Evolutionary conservation across 2,888 invertebrate genomes (phyloP), one percentile per base, ranked within the genome.

Genomic region (Glomeris marginata): DNA sequence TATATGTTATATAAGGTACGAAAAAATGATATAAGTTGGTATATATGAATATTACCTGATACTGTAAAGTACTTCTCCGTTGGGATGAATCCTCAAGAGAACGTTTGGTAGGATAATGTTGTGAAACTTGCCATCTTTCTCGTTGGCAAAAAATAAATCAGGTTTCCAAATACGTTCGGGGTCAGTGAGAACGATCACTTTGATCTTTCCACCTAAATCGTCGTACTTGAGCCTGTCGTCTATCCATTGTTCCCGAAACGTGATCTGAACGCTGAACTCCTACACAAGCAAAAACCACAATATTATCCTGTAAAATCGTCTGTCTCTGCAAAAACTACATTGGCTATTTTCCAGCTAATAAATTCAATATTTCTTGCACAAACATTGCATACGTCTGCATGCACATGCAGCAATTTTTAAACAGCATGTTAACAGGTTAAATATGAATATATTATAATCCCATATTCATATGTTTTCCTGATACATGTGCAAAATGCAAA

Each of bases 151-250:
- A 56, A 69, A 72, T 67, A 94, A 86, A 74, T 97, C 95, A 35
- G 95, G 95, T 84, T 94, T 92, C 95, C 95, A 97, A 52, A 95
- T 88, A 60, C 88, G 79, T 71, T 85, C 86, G 49, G 91, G 86
- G 70, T 94, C 92, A 49, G 92, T 88, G 64, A 92, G 74, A 51
- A 91, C 90, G 57, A 91, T 75, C 73, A 91, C 91, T 69, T 86
- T 87, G 54, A 90, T 56, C 42, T 57, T 57, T 37, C 60, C 61
- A 13, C 50, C 44, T 43, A 54, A 51, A 47, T 63, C 61, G 54
- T 63, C 61, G 56, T 63, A 68, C 42, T 63, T 62, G 33, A 69
- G 57, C 61, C 94, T 75, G 69, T 91, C 88, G 69, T 95, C 94
- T 65, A 84, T 72, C 94, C 94, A 95, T 72, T 94, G 88, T 69